These are phyloP conservation scores for Scaptomyza cyrtandrae DNA, from an alignment of 2,888 invertebrate genomes.

Conservation along the genomic window DNA sequence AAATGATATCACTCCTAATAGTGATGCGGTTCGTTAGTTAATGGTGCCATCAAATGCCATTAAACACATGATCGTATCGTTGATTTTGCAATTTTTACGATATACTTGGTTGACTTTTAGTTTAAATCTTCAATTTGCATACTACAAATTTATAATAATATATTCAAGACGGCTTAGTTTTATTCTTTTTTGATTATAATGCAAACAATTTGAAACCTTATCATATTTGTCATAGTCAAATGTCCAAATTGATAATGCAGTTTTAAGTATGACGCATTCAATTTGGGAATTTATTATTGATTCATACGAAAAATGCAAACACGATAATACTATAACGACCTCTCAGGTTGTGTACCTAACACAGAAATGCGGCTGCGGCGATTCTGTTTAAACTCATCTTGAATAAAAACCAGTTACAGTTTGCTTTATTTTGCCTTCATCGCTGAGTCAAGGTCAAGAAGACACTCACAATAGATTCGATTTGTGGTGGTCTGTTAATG, in stretches of 20 bases:
- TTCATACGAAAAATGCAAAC: neutral
- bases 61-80: neutral
- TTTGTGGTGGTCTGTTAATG: slow-evolving; percentile 17
- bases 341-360: neutral
- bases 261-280: slow-evolving; percentile 7
- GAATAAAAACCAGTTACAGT: slow-evolving; percentile 29
- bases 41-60: slow-evolving; percentile 1
- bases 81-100: neutral
- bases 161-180: neutral
- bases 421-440: slow-evolving; percentile 25
- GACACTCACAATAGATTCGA: slow-evolving; percentile 12
- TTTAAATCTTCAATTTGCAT: too few relatives aligned
- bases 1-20: slow-evolving; percentile 14
- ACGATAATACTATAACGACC: slow-evolving; percentile 5
- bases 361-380: neutral
- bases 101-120: too few relatives aligned
- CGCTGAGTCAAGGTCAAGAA: slow-evolving; percentile 39
- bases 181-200: neutral
- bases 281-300: neutral
- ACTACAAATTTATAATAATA: too few relatives aligned
- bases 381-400: slow-evolving; percentile 19
- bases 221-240: slow-evolving; percentile 5
- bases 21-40: slow-evolving; percentile 16
- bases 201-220: neutral
- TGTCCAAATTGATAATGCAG: neutral